Percentiles rank a stretch among this genome's conserved stretches.
phyloP scores from a whole-genome alignment of 2,797 vertebrate genomes.

The Antennarius maculatus region DNA sequence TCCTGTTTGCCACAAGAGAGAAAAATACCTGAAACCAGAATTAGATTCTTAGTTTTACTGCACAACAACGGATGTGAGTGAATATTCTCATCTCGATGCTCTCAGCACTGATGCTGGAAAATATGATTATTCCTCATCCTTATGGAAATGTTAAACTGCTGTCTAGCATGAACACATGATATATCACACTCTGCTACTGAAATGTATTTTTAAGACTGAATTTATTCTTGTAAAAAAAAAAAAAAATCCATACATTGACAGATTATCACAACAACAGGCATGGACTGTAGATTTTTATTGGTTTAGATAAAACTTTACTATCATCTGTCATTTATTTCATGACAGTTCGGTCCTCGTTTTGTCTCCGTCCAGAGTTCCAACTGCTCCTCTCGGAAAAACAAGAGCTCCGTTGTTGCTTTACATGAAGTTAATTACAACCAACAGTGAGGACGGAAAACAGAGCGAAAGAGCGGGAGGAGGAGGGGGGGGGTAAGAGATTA shows the following conservation, averaged over 20 bases:
- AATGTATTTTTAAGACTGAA: not conserved
- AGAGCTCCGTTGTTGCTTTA: constrained; percentile 54
- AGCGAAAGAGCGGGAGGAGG: constrained; percentile 20
- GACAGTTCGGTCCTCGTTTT: constrained; percentile 25
- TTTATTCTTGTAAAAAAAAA: too few species aligned
- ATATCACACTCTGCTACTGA: too few species aligned
- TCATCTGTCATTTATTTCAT: constrained; percentile 32
- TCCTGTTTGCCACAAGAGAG: too few species aligned
- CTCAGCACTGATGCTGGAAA: too few species aligned
- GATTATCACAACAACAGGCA: not conserved
- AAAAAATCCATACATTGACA: too few species aligned
- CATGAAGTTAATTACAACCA: constrained; percentile 65
- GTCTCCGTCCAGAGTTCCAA: constrained; percentile 11
- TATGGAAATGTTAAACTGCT: too few species aligned
- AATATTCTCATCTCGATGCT: too few species aligned
- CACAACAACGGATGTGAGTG: too few species aligned
- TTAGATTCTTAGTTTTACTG: too few species aligned
- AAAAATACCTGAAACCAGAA: too few species aligned
- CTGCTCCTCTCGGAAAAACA: constrained; percentile 44
- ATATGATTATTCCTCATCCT: too few species aligned
- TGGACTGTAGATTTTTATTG: not conserved
- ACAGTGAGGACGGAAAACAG: constrained; percentile 26
- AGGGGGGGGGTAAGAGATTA: constrained; percentile 44
- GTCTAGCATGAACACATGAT: too few species aligned
- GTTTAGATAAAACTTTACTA: constrained; percentile 13